A percentile compares a stretch with the other conserved stretches of the same genome.
phyloP scores from a whole-genome alignment of 2,888 invertebrate species.

The Meta bourneti region DNA sequence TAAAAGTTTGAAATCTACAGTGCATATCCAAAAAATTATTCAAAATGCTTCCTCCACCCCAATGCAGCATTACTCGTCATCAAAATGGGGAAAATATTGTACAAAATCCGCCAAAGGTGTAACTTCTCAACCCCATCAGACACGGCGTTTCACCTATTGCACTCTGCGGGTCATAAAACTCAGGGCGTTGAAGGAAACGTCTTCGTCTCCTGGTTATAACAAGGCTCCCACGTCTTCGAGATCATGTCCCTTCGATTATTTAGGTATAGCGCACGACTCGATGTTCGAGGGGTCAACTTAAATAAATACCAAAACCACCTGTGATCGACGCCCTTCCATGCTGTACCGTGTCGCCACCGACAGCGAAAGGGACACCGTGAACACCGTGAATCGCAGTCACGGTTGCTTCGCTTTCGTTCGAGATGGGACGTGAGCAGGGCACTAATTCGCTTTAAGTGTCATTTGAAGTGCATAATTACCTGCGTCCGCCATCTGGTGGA shows the following conservation, averaged over 20 bases:
- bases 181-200: conserved; percentile 6
- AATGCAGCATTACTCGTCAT: too few species aligned
- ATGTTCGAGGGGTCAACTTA: conserved; percentile 12
- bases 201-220: background rate
- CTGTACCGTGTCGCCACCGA: background rate
- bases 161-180: background rate
- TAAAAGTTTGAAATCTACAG: too few species aligned
- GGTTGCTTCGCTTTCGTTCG: conserved; percentile 50
- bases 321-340: conserved; percentile 16
- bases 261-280: background rate
- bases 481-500: conserved; percentile 41
- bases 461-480: conserved; percentile 2
- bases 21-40: too few species aligned
- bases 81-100: too few species aligned
- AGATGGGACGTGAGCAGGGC: conserved; percentile 30
- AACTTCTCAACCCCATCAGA: background rate
- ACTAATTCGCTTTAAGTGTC: conserved; percentile 20
- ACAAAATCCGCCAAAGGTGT: background rate
- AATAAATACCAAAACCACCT: conserved; percentile 23
- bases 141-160: background rate
- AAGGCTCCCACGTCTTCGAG: conserved; percentile 14
- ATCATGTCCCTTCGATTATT: conserved; percentile 37
- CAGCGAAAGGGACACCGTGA: conserved; percentile 14
- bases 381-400: conserved; percentile 38
- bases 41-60: too few species aligned